phyloP scores from a whole-genome alignment of 2,113 vertebrate genomes.

The Carettochelys insculpta region DNA sequence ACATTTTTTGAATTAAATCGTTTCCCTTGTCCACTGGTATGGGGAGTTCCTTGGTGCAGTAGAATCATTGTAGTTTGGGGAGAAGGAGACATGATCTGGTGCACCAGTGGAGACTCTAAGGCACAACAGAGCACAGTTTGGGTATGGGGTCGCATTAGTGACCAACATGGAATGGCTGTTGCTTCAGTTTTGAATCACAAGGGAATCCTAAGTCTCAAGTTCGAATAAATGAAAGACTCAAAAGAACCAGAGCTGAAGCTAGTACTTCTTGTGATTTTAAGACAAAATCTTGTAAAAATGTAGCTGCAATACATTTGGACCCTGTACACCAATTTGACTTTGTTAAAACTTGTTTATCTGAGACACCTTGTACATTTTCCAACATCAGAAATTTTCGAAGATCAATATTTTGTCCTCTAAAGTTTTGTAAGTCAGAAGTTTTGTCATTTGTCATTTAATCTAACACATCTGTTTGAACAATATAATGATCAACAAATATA shows the following conservation, averaged over 20 bases:
- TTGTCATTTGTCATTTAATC: too few species aligned
- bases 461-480: not conserved
- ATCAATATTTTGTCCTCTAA: not conserved
- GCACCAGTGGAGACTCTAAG: not conserved
- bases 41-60: not conserved
- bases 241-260: not conserved
- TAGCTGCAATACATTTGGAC: not conserved
- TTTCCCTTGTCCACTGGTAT: not conserved
- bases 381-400: not conserved
- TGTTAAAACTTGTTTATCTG: not conserved
- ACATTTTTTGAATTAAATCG: not conserved
- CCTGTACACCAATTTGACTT: not conserved
- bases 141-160: not conserved
- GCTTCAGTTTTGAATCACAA: not conserved
- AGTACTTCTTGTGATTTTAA: not conserved
- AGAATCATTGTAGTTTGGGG: not conserved
- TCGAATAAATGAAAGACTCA: not conserved
- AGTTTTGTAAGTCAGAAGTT: not conserved
- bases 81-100: not conserved
- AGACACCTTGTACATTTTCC: not conserved
- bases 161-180: not conserved
- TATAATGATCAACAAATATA: not conserved
- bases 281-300: not conserved
- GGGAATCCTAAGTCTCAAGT: not conserved
- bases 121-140: not conserved